Evolutionary conservation across 2,113 vertebrate species (phyloP).

Genomic region (Aythya baeri): DNA sequence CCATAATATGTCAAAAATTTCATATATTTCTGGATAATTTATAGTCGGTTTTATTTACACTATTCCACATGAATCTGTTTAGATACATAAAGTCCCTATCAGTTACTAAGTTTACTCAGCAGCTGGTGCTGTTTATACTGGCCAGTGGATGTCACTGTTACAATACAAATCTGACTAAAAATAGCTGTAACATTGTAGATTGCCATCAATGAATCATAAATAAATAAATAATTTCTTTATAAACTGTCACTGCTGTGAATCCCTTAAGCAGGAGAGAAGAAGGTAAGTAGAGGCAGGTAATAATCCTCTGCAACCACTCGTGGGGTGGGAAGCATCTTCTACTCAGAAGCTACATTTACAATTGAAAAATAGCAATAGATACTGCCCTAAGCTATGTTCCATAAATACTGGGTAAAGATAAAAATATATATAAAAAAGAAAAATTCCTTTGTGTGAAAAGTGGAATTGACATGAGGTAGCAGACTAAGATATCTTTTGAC

Average conservation of each 20-base stretch:
- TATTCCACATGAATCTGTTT: not conserved
- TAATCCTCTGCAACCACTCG: not conserved
- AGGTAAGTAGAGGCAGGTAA: not conserved
- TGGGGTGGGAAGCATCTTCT: not conserved
- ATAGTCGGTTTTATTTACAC: not conserved
- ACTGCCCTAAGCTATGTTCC: not conserved
- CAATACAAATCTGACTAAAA: not conserved
- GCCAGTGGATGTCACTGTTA: too few species aligned
- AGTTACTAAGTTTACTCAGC: not conserved
- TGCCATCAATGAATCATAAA: not conserved
- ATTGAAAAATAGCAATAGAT: not conserved
- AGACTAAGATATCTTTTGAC: fast-evolving
- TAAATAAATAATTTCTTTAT: not conserved
- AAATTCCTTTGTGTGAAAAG: not conserved
- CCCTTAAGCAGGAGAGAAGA: not conserved
- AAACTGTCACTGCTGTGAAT: not conserved
- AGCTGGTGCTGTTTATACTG: not conserved
- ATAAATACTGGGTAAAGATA: not conserved
- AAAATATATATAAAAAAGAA: too few species aligned
- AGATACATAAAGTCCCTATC: not conserved
- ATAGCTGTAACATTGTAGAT: not conserved
- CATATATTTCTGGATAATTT: not conserved
- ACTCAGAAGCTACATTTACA: not conserved
- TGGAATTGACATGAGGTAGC: not conserved
- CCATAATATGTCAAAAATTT: not conserved